A percentile compares a stretch with the other conserved stretches of the same genome.
These are phyloP conservation scores for Zeus faber DNA, from an alignment of 2,113 vertebrate species.

Conservation along the genomic window DNA sequence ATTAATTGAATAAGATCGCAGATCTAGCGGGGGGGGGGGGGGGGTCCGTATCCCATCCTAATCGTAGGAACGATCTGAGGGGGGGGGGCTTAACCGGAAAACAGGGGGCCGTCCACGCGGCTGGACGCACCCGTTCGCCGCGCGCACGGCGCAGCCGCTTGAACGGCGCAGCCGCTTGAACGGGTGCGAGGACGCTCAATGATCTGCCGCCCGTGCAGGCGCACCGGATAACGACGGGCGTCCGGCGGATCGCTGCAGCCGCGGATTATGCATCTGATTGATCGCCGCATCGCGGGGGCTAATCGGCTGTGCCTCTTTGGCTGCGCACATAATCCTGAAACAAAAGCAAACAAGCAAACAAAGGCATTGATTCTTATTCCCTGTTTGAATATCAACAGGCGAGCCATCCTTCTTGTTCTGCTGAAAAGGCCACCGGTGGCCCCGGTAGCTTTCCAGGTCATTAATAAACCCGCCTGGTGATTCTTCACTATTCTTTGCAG, in stretches of 20 bases:
- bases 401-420: slow-evolving; percentile 52
- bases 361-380: no score
- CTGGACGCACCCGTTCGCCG: no score
- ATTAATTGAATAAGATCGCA: slow-evolving; percentile 78
- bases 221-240: no score
- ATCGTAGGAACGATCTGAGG: slow-evolving; percentile 74
- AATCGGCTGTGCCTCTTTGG: no score
- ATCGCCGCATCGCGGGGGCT: slow-evolving; percentile 31
- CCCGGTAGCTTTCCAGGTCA: slow-evolving; percentile 47
- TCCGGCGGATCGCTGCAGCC: no score
- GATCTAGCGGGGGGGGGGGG: no score
- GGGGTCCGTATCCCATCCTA: slow-evolving; percentile 80
- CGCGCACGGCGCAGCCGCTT: no score
- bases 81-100: slow-evolving; percentile 61
- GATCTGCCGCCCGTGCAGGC: slow-evolving; percentile 14
- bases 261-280: slow-evolving; percentile 22
- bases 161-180: no score
- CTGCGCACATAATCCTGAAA: no score
- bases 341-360: slow-evolving; percentile 24
- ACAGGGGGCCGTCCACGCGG: slow-evolving; percentile 52
- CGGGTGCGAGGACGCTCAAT: no score
- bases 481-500: slow-evolving; percentile 62
- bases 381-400: no score
- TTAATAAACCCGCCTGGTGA: slow-evolving; percentile 55
- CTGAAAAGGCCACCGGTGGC: slow-evolving; percentile 62